Base-by-base conservation (phyloP, 2,888 invertebrate species). In the Aspidiotus destructor region DNA sequence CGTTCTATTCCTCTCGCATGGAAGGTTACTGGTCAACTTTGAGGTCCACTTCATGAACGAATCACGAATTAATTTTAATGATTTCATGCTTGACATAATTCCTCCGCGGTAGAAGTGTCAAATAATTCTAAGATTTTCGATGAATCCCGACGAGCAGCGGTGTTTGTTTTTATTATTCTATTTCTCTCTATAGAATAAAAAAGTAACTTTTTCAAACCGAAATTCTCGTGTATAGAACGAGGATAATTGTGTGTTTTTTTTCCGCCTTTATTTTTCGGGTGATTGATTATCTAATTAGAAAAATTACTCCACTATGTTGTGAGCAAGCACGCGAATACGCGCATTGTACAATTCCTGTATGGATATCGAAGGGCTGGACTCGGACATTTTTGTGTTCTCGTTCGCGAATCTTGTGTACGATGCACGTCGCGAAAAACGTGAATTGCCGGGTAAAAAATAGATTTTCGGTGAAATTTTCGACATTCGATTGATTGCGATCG, bases 371-470 rank as follows among this genome's bases (percentile, higher is more conserved):
- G 48, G 48, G 48, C 48, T 28, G 48, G 10, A n/a, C n/a, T 48
- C 48, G 48, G n/a, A n/a, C 48, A n/a, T 48, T 48, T 48, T 48
- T 48, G 10, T 28, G 28, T 28, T 28, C 28, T 28, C 28, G 28
- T 13, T n/a, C 48, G 48, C 48, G 48, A 11, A 48, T 48, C n/a
- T 48, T 6, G 48, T 48, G 48, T 48, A 48, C n/a, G 11, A 48
- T 48, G 48, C 48, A n/a, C 48, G 48, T 48, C 48, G n/a, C 11
- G 10, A 48, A 48, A 48, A n/a, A 13, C 48, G 11, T n/a, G n/a
- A 48, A n/a, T n/a, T 48, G 48, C n/a, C 48, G 48, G 48, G n/a
- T 48, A n/a, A 48, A 48, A 48, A 48, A n/a, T 48, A 48, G n/a
- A 48, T 48, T 48, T 28, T 28, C 28, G 28, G 1, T 28, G 28